Evolutionary conservation across 92 coral and sea anemone species (phyloP).

Genomic region (Siderastrea siderea): DNA sequence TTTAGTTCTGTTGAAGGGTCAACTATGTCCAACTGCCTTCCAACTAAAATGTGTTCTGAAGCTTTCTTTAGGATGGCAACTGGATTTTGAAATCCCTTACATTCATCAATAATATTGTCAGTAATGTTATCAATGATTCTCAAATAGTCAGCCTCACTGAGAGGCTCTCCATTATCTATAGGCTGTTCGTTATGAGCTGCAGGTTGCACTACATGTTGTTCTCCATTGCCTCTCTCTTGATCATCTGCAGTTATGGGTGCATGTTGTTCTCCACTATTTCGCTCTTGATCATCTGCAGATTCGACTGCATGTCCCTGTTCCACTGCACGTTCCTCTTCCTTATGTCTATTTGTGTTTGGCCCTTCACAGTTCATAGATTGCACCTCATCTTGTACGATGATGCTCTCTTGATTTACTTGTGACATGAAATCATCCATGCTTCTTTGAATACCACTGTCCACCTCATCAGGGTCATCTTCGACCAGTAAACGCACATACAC

Average conservation of each 20-base stretch:
- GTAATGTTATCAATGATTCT: conserved; percentile 4
- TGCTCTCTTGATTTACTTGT: not conserved
- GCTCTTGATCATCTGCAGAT: not conserved
- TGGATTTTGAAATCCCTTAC: too few species aligned
- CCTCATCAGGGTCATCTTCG: conserved; percentile 29
- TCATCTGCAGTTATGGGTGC: not conserved
- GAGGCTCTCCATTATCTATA: conserved; percentile 10
- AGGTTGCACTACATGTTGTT: not conserved
- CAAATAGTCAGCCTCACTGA: conserved; percentile 10
- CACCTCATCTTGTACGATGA: not conserved
- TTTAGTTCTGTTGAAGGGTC: too few species aligned
- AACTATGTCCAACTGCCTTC: too few species aligned
- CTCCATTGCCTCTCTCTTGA: not conserved
- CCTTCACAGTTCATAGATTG: not conserved
- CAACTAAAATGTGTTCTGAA: too few species aligned
- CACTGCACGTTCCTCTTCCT: conserved; percentile 1
- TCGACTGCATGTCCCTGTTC: not conserved
- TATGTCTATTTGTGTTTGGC: not conserved
- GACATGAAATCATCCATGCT: not conserved
- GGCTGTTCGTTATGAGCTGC: not conserved
- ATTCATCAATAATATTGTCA: not conserved
- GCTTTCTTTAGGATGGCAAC: too few species aligned
- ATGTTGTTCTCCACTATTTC: conserved; percentile 3
- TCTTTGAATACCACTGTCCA: conserved; percentile 7
- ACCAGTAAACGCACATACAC: conserved; percentile 50